Conservation (phyloP, 2,888 invertebrate species). For the Acanthopleura granulata region DNA sequence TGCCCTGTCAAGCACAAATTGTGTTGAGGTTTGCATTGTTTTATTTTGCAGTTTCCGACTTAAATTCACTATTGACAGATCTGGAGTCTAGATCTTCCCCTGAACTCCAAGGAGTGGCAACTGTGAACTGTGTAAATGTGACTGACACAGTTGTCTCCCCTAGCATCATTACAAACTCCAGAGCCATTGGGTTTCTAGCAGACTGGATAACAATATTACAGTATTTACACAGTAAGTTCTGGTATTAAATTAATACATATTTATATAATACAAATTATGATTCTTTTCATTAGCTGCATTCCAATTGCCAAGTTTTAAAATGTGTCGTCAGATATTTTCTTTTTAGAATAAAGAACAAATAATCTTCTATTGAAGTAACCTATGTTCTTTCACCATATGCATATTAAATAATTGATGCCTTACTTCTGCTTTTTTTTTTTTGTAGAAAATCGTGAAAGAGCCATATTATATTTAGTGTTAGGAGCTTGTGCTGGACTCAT, state of each 20-base stretch:
- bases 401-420: not conserved
- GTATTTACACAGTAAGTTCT: constrained; percentile 61
- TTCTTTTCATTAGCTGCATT: too few species aligned
- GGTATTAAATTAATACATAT: not conserved
- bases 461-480: constrained; percentile 56
- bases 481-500: constrained; percentile 57
- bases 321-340: too few species aligned
- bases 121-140: constrained; percentile 19
- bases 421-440: constrained; percentile 23
- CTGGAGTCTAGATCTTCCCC: not conserved
- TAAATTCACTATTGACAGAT: not conserved
- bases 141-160: constrained; percentile 3
- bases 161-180: not conserved
- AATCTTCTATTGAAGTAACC: too few species aligned
- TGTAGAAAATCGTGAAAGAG: constrained; percentile 60
- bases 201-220: constrained; percentile 63
- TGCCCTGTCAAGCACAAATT: too few species aligned
- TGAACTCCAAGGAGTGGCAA: not conserved
- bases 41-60: too few species aligned
- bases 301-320: too few species aligned
- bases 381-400: too few species aligned
- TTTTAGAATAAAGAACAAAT: too few species aligned
- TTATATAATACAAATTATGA: too few species aligned
- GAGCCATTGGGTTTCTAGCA: constrained; percentile 60
- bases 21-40: too few species aligned